Conservation (phyloP, 1,140 invertebrate genomes). For the Sminthurides bifidus region DNA sequence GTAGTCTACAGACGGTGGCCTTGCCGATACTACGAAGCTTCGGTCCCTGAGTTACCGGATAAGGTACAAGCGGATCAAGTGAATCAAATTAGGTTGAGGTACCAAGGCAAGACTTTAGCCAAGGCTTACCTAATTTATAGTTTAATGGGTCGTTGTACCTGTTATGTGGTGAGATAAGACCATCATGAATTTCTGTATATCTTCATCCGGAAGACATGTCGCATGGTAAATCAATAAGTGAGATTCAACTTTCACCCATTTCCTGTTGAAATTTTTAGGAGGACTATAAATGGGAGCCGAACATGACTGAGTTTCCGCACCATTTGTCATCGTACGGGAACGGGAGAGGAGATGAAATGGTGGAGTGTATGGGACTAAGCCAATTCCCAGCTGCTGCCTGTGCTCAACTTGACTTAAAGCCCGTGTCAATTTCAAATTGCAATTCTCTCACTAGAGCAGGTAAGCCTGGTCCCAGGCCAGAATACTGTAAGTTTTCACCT, state of each 20-base stretch:
- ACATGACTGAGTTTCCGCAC: constrained; percentile 16
- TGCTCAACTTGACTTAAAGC: constrained; percentile 20
- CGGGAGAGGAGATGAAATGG: neutral
- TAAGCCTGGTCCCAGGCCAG: neutral
- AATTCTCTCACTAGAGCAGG: constrained; percentile 14
- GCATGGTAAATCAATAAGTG: neutral
- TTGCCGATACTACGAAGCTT: too few relatives aligned
- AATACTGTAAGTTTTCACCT: too few relatives aligned
- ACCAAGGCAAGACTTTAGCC: neutral
- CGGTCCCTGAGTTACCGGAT: too few relatives aligned
- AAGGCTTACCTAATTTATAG: neutral
- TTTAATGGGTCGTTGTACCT: neutral
- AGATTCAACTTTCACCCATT: too few relatives aligned
- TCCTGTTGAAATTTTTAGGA: constrained; percentile 21
- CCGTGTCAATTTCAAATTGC: constrained; percentile 8
- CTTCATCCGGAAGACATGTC: neutral
- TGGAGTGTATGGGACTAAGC: constrained; percentile 21
- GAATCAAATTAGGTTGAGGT: neutral
- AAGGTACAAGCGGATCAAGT: too few relatives aligned
- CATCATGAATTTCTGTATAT: neutral
- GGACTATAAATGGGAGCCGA: constrained; percentile 28
- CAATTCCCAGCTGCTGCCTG: constrained; percentile 24
- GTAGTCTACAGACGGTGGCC: too few relatives aligned
- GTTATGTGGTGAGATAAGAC: neutral
- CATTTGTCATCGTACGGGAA: constrained; percentile 11